Conservation (phyloP, 2,797 vertebrate species). For the Poecilia gillii region DNA sequence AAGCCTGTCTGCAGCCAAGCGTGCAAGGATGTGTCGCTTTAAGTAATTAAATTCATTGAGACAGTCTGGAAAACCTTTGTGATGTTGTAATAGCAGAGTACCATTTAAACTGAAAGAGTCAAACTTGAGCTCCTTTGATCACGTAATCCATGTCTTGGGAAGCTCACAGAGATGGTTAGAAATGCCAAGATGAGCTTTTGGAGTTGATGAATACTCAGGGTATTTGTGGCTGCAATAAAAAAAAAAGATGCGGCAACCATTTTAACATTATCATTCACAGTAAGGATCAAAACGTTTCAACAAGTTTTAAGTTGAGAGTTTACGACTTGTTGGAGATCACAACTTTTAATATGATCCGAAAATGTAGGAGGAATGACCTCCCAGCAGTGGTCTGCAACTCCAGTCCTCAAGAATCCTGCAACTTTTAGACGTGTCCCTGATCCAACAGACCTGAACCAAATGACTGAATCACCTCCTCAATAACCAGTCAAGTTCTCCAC, state of each 20-base stretch:
- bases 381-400: background rate
- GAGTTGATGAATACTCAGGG: background rate
- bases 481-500: background rate
- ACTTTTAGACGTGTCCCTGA: background rate
- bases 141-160: background rate
- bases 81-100: slow-evolving; percentile 12
- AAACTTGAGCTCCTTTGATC: slow-evolving; percentile 14
- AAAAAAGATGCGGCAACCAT: background rate
- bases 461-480: background rate
- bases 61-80: slow-evolving; percentile 28
- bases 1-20: slow-evolving; percentile 63
- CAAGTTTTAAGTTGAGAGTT: background rate
- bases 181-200: background rate
- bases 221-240: background rate
- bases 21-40: slow-evolving; percentile 34
- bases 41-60: slow-evolving; percentile 43
- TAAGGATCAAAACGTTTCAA: background rate
- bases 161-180: background rate
- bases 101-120: slow-evolving; percentile 6
- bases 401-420: background rate
- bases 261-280: background rate
- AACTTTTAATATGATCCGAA: background rate
- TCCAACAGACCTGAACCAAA: background rate
- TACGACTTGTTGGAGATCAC: background rate
- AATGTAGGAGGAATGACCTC: background rate